phyloP scores from a whole-genome alignment of 2,113 vertebrate genomes.

The Piliocolobus tephrosceles region DNA sequence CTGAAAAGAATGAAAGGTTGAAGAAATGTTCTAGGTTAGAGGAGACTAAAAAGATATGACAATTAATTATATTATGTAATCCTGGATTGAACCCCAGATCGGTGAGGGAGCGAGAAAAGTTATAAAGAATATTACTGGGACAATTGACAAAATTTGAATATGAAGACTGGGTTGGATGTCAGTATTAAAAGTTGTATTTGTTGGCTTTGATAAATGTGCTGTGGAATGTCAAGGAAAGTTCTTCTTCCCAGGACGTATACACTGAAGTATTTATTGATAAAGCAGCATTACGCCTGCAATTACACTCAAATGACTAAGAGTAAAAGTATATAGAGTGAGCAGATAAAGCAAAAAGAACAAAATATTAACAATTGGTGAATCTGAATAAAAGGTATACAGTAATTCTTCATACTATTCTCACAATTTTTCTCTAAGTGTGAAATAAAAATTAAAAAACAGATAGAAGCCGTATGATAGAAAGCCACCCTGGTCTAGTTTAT shows the following conservation, averaged over 20 bases:
- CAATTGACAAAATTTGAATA: not conserved
- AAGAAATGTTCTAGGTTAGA: not conserved
- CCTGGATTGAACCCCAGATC: not conserved
- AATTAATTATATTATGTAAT: not conserved
- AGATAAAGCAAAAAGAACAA: not conserved
- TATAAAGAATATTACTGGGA: not conserved
- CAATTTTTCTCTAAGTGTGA: not conserved
- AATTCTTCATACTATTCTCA: not conserved
- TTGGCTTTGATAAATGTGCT: slow-evolving; percentile 20
- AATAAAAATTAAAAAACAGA: not conserved
- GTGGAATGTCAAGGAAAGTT: not conserved
- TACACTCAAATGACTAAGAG: not conserved
- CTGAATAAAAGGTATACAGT: not conserved
- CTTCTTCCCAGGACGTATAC: not conserved
- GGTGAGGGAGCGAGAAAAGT: not conserved
- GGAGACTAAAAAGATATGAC: not conserved
- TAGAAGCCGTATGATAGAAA: not conserved
- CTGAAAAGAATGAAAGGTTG: not conserved
- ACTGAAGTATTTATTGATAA: not conserved
- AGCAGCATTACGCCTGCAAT: not conserved
- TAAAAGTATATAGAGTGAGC: not conserved
- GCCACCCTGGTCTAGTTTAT: not conserved
- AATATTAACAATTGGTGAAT: not conserved
- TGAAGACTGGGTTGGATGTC: not conserved
- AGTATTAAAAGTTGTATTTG: not conserved